Evolutionary conservation across 2,113 vertebrate species (phyloP).

Genomic region (Syngnathus typhle): DNA sequence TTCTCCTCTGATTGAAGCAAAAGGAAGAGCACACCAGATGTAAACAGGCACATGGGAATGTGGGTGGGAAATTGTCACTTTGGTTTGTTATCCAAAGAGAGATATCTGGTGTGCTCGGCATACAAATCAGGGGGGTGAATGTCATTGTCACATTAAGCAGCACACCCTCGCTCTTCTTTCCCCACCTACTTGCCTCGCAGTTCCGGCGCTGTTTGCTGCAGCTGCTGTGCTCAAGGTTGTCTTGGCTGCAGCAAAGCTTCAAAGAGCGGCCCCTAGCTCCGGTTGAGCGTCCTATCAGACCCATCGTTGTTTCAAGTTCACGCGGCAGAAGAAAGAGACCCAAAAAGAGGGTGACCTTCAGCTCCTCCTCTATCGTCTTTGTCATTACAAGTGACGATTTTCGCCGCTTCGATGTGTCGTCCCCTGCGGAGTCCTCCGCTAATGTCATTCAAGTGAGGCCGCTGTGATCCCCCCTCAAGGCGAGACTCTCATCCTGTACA

Average conservation of each 20-base stretch:
- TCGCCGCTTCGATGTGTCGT: slow-evolving; percentile 64
- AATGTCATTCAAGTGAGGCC: slow-evolving; percentile 84
- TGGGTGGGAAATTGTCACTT: slow-evolving; percentile 8
- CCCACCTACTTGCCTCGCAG: slow-evolving; percentile 55
- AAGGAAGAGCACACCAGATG: not conserved
- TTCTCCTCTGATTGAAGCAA: not conserved
- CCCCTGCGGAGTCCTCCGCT: slow-evolving; percentile 47
- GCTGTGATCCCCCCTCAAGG: slow-evolving; percentile 58
- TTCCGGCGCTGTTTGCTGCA: slow-evolving; percentile 81
- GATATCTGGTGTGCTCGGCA: slow-evolving; percentile 9
- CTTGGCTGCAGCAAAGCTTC: slow-evolving; percentile 69
- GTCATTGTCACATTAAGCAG: slow-evolving; percentile 3
- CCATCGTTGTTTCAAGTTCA: slow-evolving; percentile 75
- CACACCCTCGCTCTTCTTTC: not conserved
- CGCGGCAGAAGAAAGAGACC: slow-evolving; percentile 66
- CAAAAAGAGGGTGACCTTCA: slow-evolving; percentile 92
- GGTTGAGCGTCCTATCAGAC: slow-evolving; percentile 70
- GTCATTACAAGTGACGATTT: slow-evolving; percentile 82
- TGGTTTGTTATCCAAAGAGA: not conserved
- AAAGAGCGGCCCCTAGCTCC: slow-evolving; percentile 68
- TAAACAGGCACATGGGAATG: not conserved
- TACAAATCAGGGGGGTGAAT: slow-evolving; percentile 10
- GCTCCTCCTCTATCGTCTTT: slow-evolving; percentile 86
- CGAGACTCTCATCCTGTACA: slow-evolving; percentile 10
- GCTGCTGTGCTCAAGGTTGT: slow-evolving; percentile 76